Evolutionary conservation across 2,888 invertebrate species (phyloP).

Genomic region (Eupithecia insigniata): DNA sequence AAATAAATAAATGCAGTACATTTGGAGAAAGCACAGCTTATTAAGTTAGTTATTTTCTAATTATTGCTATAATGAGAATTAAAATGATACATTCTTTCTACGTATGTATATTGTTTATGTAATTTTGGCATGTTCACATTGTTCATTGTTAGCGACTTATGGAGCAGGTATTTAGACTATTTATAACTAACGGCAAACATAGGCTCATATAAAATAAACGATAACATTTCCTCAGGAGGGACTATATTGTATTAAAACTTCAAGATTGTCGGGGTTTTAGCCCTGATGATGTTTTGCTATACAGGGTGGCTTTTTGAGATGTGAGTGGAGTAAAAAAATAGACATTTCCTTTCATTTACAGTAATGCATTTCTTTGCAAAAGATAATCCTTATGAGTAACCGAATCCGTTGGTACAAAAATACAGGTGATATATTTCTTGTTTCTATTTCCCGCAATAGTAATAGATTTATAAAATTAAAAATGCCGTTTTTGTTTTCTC

Average conservation of each 20-base stretch:
- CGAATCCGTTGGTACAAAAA: no score
- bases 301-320: no score
- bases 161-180: background rate
- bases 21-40: conserved; percentile 34
- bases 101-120: background rate
- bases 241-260: background rate
- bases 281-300: background rate
- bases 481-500: no score
- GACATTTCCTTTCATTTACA: no score
- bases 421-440: no score
- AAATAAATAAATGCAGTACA: conserved; percentile 48
- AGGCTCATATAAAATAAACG: no score
- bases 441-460: no score
- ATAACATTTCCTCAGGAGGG: background rate
- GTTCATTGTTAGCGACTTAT: background rate
- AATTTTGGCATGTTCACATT: background rate
- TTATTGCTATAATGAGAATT: background rate
- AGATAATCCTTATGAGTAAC: no score
- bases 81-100: background rate
- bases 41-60: background rate
- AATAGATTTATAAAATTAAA: no score
- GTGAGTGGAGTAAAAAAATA: no score
- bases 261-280: background rate
- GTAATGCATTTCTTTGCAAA: no score
- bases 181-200: background rate